Evolutionary conservation across 2,797 vertebrate genomes (phyloP).

Genomic region (Decapterus maruadsi): DNA sequence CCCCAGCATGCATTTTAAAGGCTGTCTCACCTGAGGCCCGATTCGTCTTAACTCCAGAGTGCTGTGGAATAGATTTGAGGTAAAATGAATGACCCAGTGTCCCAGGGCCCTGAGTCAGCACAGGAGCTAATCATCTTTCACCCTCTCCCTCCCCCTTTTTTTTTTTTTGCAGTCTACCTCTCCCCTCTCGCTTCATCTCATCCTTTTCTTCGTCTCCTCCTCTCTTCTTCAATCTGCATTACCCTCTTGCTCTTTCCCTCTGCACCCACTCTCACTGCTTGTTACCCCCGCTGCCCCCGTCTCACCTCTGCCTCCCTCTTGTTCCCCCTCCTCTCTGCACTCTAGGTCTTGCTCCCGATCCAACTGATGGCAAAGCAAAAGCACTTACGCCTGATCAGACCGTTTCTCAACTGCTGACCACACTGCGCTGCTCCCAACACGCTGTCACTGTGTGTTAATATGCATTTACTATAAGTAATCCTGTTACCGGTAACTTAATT

Average conservation of each 20-base stretch:
- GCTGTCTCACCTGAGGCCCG: constrained; percentile 52
- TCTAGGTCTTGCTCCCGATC: neutral
- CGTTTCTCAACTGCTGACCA: constrained; percentile 18
- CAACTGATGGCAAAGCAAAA: constrained; percentile 13
- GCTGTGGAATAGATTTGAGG: constrained; percentile 46
- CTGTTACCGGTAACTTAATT: constrained; percentile 3
- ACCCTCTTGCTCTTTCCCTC: neutral
- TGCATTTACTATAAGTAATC: neutral
- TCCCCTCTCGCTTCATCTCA: neutral
- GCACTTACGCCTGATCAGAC: neutral
- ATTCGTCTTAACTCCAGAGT: constrained; percentile 16
- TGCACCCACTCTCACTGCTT: neutral
- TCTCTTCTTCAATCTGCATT: neutral
- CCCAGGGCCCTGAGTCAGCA: constrained; percentile 55
- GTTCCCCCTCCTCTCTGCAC: neutral
- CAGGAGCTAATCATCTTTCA: constrained; percentile 50
- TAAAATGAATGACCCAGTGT: constrained; percentile 51
- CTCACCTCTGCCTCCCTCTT: neutral
- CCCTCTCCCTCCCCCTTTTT: constrained; percentile 3
- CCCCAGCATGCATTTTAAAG: constrained; percentile 56
- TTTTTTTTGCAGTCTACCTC: neutral
- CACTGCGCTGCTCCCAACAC: constrained; percentile 20
- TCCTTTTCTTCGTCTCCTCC: neutral
- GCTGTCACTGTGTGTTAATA: neutral
- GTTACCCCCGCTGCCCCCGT: neutral